These are phyloP conservation scores for Atherinomorus stipes DNA, from an alignment of 2,113 vertebrate species.

Conservation along the genomic window DNA sequence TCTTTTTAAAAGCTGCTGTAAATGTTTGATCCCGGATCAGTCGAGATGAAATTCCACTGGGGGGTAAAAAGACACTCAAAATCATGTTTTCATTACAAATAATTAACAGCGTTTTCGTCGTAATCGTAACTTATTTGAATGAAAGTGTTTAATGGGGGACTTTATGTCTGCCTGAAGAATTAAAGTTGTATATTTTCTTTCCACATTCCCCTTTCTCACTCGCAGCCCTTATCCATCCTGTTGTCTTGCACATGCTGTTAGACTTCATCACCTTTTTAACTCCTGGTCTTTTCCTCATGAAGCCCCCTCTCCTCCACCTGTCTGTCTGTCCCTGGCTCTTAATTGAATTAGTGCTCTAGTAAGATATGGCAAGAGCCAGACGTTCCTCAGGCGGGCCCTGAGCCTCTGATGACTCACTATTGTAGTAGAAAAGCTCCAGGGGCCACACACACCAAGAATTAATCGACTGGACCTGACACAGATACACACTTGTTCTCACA, in stretches of 20 bases:
- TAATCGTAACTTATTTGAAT: too few relatives aligned
- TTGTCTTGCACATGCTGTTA: not conserved
- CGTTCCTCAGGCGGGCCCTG: conserved; percentile 55
- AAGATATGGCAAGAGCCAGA: conserved; percentile 57
- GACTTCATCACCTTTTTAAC: not conserved
- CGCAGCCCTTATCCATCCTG: not conserved
- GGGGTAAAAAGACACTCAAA: too few relatives aligned
- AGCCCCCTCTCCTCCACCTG: not conserved
- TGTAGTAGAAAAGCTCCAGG: conserved; percentile 58
- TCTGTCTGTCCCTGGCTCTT: conserved; percentile 42
- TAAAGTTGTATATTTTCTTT: not conserved
- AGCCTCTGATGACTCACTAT: conserved; percentile 61
- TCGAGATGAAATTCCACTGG: too few relatives aligned
- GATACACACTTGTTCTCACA: conserved; percentile 20
- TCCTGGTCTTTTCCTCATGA: not conserved
- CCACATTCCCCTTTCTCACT: not conserved
- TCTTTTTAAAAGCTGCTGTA: too few relatives aligned
- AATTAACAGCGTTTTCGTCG: too few relatives aligned
- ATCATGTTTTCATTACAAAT: too few relatives aligned
- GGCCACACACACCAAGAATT: conserved; percentile 58
- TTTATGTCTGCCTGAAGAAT: too few relatives aligned
- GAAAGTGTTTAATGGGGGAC: too few relatives aligned
- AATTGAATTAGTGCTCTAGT: conserved; percentile 69
- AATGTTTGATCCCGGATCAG: too few relatives aligned
- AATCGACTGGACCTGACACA: conserved; percentile 44